Base-by-base conservation (phyloP, 2,113 vertebrate genomes). In the Smithornis capensis region DNA sequence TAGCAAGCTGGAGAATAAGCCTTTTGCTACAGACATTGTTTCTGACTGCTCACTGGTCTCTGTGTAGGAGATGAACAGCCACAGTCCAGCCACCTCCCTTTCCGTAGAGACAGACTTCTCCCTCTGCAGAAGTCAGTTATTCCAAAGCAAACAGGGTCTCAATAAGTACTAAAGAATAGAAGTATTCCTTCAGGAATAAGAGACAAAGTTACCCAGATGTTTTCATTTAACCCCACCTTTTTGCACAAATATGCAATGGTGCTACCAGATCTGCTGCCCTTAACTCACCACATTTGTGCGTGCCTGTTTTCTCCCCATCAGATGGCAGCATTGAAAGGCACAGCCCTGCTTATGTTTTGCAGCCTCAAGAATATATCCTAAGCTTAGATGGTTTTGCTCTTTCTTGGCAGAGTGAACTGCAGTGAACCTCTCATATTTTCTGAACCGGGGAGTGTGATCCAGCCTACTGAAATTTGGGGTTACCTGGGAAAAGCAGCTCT, bases 401-500 rank as follows among this genome's bases (percentile, higher is more conserved):
- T 76, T 85, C 64, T 87, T 59, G 28, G 33, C 63, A 87, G 49
- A 87, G 31, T 14, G 49, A 83, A 86, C 45, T 40, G 29, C 29
- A 94, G 16, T 23, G 37, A 92, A 60, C 44, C 62, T 87, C 55
- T 83, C 37, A 7, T 45, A 37, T 70, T 86, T 87, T n/a, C 78
- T 67, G 64, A 89, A 89, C n/a, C 22, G 75, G 14, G 19, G n/a
- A 62, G 19, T 18, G 12, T 35, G 13, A 83, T 69, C 45, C 56
- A 81, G 70, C 63, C 23, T 31, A 35, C 40, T 75, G 80, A 81
- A 68, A 60, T 76, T 33, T 29, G 42, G 19, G 15, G 75, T 87
- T 94, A 99, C 99, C 99, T 99, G 92, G 99, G 98, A 91, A 99
- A 99, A 81, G 98, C 89, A 0, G 89, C 59, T 95, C 98, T 96